Conservation (phyloP, 2,797 vertebrate species). For the Carcharodon carcharias region DNA sequence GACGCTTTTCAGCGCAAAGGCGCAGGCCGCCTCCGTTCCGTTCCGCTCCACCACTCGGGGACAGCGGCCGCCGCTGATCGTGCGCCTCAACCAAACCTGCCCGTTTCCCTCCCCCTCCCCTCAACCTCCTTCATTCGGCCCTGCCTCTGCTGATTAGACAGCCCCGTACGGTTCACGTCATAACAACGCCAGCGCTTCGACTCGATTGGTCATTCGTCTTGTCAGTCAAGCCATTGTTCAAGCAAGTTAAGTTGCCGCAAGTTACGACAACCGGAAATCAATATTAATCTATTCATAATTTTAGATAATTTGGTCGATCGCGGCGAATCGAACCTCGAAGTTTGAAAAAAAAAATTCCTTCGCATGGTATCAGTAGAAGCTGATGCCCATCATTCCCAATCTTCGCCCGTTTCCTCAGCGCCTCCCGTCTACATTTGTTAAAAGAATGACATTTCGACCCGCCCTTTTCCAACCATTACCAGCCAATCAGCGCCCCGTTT, state of each 20-base stretch:
- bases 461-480: background rate
- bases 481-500: background rate
- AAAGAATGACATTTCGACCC: background rate
- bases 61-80: background rate
- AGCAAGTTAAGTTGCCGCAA: background rate
- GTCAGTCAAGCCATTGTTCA: background rate
- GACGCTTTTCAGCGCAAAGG: too few species aligned
- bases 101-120: background rate
- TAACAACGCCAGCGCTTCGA: background rate
- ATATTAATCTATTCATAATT: background rate
- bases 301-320: background rate
- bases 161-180: background rate
- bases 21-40: too few species aligned
- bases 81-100: background rate
- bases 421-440: background rate
- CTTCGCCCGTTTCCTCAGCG: background rate
- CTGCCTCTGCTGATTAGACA: background rate
- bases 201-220: too few species aligned
- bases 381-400: background rate
- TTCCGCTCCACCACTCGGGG: too few species aligned
- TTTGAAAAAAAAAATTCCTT: background rate
- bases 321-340: background rate
- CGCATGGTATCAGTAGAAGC: too few species aligned
- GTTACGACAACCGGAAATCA: slow-evolving; percentile 7
- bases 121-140: background rate